A percentile compares a stretch with the other conserved stretches of the same genome.
These are phyloP conservation scores for Nyctalus aviator DNA, from an alignment of 2,797 vertebrate species.

Conservation along the genomic window DNA sequence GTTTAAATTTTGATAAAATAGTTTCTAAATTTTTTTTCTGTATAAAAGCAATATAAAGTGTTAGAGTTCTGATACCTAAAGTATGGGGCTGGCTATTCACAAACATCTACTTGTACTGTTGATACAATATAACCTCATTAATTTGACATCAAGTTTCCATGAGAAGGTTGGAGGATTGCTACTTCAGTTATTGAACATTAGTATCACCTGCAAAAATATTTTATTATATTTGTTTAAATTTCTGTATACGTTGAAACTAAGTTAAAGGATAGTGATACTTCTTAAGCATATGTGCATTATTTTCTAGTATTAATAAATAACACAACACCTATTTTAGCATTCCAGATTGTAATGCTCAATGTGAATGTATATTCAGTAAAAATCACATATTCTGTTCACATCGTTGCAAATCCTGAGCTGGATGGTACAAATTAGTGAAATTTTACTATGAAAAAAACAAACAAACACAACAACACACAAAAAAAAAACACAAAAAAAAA, in stretches of 20 bases:
- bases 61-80: not conserved
- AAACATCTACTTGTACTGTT: not conserved
- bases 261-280: not conserved
- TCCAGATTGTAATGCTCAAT: not conserved
- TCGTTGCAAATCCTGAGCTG: constrained; percentile 4
- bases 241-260: not conserved
- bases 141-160: constrained; percentile 41
- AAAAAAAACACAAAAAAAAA: too few relatives aligned
- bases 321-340: not conserved
- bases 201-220: not conserved
- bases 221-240: not conserved
- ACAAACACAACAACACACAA: too few relatives aligned
- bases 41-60: not conserved
- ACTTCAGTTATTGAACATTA: constrained; percentile 38
- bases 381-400: not conserved
- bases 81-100: not conserved
- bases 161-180: not conserved
- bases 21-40: constrained; percentile 29
- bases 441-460: not conserved
- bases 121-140: constrained; percentile 32
- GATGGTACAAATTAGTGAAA: constrained; percentile 52
- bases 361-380: not conserved
- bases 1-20: constrained; percentile 18
- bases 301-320: not conserved
- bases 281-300: not conserved